Evolutionary conservation across 35 echinoderm and acorn worm species (phyloP).

Genomic region (Patiria miniata): DNA sequence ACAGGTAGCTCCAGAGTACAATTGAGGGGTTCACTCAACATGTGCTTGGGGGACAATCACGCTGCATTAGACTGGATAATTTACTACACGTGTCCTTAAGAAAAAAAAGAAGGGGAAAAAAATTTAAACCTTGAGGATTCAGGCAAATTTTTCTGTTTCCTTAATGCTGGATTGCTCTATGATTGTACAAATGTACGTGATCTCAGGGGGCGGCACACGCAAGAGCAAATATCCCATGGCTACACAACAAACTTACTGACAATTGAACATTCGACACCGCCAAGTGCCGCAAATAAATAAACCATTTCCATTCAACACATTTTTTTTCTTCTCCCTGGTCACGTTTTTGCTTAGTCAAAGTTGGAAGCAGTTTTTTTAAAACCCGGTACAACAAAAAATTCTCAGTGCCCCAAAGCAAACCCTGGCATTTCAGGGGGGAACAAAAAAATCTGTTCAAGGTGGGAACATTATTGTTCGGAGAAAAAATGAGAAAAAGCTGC

Average conservation of each 20-base stretch:
- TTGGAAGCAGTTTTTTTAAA: background rate
- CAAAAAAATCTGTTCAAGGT: background rate
- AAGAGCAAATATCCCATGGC: constrained; percentile 14
- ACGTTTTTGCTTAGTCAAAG: background rate
- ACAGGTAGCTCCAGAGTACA: background rate
- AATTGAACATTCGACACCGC: background rate
- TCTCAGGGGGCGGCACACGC: background rate
- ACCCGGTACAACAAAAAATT: too few species aligned
- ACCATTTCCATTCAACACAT: background rate
- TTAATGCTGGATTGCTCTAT: too few species aligned
- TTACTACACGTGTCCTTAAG: background rate
- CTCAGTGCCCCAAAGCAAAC: too few species aligned
- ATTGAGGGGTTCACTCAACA: background rate
- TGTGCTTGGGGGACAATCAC: background rate
- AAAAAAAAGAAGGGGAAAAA: too few species aligned
- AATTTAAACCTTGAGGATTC: background rate
- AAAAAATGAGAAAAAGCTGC: background rate
- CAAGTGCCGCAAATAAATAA: constrained; percentile 16
- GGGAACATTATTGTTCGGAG: background rate
- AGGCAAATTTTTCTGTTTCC: too few species aligned
- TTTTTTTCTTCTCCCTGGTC: background rate
- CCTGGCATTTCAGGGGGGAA: constrained; percentile 16
- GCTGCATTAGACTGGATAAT: background rate
- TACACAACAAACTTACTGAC: background rate
- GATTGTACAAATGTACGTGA: background rate